phyloP scores from a whole-genome alignment of 2,797 vertebrate species.

The Vireo griseus region DNA sequence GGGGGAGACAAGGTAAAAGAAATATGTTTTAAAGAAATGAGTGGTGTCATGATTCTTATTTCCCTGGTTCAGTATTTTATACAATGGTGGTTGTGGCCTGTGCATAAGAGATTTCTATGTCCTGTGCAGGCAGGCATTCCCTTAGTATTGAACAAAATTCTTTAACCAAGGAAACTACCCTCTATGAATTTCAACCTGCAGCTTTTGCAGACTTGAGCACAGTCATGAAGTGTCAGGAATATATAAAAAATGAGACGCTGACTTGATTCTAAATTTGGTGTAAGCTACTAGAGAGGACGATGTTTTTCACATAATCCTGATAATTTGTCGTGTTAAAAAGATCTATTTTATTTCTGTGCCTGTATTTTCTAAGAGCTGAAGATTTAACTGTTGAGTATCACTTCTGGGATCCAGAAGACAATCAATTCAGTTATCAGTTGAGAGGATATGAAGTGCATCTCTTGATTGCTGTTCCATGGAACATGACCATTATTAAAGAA shows the following conservation, averaged over 20 bases:
- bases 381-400: not conserved
- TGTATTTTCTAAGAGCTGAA: not conserved
- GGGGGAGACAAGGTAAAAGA: not conserved
- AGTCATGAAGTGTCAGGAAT: not conserved
- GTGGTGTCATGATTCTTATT: not conserved
- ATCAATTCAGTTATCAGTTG: not conserved
- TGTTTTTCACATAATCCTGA: not conserved
- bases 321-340: not conserved
- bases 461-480: not conserved
- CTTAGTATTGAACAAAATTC: not conserved
- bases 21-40: not conserved
- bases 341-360: not conserved
- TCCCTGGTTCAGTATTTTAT: fast-evolving
- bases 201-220: not conserved
- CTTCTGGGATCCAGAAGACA: not conserved
- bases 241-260: not conserved
- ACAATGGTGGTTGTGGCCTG: fast-evolving
- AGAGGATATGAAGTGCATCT: not conserved
- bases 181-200: not conserved
- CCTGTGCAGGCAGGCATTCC: not conserved
- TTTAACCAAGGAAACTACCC: not conserved
- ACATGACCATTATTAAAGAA: not conserved
- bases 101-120: not conserved
- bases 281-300: not conserved
- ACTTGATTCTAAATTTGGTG: not conserved